phyloP scores from a whole-genome alignment of 2,888 invertebrate species.

The Euplexia lucipara region DNA sequence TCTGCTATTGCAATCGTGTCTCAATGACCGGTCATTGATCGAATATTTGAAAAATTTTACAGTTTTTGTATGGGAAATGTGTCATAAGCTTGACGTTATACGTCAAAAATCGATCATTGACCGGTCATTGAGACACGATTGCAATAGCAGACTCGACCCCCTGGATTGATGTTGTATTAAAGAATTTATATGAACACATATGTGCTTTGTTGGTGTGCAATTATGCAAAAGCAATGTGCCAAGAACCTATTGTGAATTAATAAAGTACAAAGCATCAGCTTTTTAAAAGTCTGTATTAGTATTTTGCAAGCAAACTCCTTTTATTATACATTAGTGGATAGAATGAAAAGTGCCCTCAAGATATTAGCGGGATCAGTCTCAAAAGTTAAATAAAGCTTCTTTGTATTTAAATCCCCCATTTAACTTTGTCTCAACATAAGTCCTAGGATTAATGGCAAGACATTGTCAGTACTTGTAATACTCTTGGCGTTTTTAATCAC shows the following conservation, averaged over 20 bases:
- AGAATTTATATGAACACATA: too few species aligned
- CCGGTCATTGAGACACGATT: too few species aligned
- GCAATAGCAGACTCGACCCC: too few species aligned
- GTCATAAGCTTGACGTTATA: too few species aligned
- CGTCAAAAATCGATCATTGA: too few species aligned
- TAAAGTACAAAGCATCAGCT: not conserved
- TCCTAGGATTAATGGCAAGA: constrained; percentile 80
- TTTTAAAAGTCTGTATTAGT: not conserved
- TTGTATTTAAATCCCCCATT: constrained; percentile 82
- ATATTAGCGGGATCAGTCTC: constrained; percentile 68
- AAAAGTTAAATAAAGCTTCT: constrained; percentile 78
- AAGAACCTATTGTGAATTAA: not conserved
- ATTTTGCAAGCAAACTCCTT: not conserved
- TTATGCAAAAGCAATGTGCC: not conserved
- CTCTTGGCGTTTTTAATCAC: constrained; percentile 77
- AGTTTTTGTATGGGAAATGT: too few species aligned
- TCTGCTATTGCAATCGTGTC: too few species aligned
- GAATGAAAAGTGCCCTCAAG: constrained; percentile 61
- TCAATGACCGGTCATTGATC: too few species aligned
- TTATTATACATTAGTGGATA: constrained; percentile 4
- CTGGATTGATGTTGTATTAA: too few species aligned
- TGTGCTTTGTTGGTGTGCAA: too few species aligned
- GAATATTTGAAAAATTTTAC: too few species aligned
- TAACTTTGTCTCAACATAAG: constrained; percentile 81
- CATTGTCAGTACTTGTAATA: constrained; percentile 68